A percentile compares a stretch with the other conserved stretches of the same genome.
phyloP scores from a whole-genome alignment of 2,888 invertebrate species.

The Acronicta aceris region DNA sequence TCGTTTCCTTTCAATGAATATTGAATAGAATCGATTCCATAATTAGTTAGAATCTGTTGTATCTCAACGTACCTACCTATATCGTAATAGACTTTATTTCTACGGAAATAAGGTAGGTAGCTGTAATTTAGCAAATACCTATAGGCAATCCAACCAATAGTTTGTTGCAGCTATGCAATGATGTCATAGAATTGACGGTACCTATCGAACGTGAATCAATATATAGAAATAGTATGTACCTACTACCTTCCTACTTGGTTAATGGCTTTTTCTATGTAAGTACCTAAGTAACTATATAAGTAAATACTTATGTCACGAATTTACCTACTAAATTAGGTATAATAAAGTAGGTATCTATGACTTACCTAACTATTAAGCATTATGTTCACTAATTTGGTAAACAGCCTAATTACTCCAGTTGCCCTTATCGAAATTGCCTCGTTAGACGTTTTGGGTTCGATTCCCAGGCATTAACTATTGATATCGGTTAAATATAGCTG shows the following conservation, averaged over 20 bases:
- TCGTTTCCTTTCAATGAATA: slow-evolving; percentile 45
- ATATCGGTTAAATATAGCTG: too few relatives aligned
- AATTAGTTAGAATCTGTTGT: slow-evolving; percentile 48
- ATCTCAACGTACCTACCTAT: slow-evolving; percentile 9
- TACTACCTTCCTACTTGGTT: too few relatives aligned
- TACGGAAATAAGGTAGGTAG: slow-evolving; percentile 11
- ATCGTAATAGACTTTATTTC: slow-evolving; percentile 13
- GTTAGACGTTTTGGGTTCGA: too few relatives aligned
- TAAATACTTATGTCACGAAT: too few relatives aligned
- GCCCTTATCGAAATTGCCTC: too few relatives aligned
- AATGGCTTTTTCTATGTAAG: slow-evolving; percentile 12
- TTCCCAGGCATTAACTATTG: too few relatives aligned
- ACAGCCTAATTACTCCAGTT: too few relatives aligned
- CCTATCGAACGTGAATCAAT: slow-evolving; percentile 36
- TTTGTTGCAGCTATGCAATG: slow-evolving; percentile 51
- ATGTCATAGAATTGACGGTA: slow-evolving; percentile 53
- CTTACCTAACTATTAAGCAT: too few relatives aligned
- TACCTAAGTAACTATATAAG: not conserved
- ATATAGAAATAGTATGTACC: too few relatives aligned
- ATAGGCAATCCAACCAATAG: slow-evolving; percentile 48
- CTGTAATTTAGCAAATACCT: slow-evolving; percentile 17
- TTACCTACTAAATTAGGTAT: too few relatives aligned
- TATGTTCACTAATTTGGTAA: not conserved
- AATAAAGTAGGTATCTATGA: too few relatives aligned
- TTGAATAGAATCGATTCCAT: slow-evolving; percentile 47